Base-by-base conservation (phyloP, 2,113 vertebrate species). In the Prolemur simus region DNA sequence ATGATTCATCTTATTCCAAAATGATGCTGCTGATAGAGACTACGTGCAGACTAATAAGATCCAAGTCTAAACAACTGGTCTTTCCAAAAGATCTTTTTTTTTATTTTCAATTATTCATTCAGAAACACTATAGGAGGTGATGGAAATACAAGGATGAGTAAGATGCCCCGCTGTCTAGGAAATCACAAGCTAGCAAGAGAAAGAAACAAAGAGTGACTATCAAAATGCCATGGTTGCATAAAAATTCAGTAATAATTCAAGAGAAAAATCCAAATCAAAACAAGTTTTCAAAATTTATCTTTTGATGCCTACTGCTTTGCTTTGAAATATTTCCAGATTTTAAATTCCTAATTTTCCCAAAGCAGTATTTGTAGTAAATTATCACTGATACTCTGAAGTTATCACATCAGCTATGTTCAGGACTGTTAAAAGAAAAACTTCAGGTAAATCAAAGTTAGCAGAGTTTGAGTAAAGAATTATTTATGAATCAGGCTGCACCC, bases 261-360 rank as follows among this genome's bases (percentile, higher is more conserved):
- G 29, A 68, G 63, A 84, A 86, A 84, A 87, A 15, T 10, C 29
- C 23, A 64, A 87, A 87, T 45, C 27, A 25, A 77, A 92, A 39
- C 25, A 94, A 64, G 42, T 37, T 80, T 92, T 71, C 52, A 84
- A 88, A 71, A 64, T 56, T 34, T 64, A 71, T 64, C 3, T 37
- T 73, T 54, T 76, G 83, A 92, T 71, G 32, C 9, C 56, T 56
- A 64, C 8, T 39, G 23, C 32, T 73, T 85, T 78, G 32, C 63
- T 83, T 84, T 92, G 39, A 91, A 87, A 78, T 69, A 56, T 76
- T 71, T 76, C 18, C 77, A 89, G 8, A 27, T 74, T 81, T 81
- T 15, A 93, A 95, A 74, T 89, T 80, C 11, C 29, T 85, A 32
- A 64, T 87, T 89, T 95, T 64, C 49, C 60, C 54, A 56, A 96